phyloP scores from a whole-genome alignment of 2,113 vertebrate genomes.

The Mormyrus iriodes region DNA sequence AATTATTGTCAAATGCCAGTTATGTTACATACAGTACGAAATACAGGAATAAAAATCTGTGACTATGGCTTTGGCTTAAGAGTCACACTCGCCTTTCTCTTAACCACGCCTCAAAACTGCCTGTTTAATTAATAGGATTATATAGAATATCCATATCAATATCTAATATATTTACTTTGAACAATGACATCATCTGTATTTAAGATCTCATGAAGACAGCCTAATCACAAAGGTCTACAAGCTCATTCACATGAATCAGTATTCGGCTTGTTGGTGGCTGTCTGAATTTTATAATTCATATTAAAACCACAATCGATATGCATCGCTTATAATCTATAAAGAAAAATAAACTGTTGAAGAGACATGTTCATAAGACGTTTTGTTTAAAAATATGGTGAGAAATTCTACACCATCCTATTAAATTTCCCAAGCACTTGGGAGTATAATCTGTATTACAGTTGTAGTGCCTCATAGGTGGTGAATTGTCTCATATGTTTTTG shows the following conservation, averaged over 20 bases:
- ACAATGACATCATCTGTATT: not conserved
- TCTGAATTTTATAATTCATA: not conserved
- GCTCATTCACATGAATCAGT: not conserved
- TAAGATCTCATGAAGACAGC: not conserved
- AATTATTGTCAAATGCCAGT: not conserved
- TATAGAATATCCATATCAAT: constrained; percentile 7
- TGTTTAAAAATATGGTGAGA: constrained; percentile 15
- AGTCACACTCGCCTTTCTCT: not conserved
- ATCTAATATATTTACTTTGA: constrained; percentile 13
- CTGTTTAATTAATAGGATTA: constrained; percentile 5
- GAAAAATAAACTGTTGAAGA: not conserved
- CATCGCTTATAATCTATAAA: not conserved
- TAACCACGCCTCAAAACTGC: not conserved
- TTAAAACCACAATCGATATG: not conserved
- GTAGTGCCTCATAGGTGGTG: not conserved
- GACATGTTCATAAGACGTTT: not conserved
- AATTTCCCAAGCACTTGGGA: constrained; percentile 9
- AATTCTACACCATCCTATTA: constrained; percentile 18
- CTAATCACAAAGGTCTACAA: not conserved
- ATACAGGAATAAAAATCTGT: not conserved
- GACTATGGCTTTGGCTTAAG: not conserved
- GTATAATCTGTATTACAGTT: not conserved
- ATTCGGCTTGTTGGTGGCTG: not conserved
- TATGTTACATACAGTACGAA: not conserved
- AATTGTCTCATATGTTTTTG: not conserved